phyloP scores from a whole-genome alignment of 2,113 vertebrate species.

The Corynorhinus townsendii region DNA sequence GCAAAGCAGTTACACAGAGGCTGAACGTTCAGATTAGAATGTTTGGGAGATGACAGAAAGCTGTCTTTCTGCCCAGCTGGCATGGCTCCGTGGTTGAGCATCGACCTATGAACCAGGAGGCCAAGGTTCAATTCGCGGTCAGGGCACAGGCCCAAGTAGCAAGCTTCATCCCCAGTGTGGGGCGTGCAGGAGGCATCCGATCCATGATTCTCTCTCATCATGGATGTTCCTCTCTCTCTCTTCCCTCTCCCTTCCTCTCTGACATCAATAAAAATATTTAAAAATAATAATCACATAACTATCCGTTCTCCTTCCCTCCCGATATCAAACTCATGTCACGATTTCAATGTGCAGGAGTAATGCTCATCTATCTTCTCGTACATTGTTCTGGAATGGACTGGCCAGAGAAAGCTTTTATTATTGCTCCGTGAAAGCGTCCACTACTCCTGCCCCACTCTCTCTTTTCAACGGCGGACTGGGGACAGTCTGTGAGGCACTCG shows the following conservation, averaged over 20 bases:
- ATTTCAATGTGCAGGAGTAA: not conserved
- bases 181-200: too few relatives aligned
- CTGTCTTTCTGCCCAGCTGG: not conserved
- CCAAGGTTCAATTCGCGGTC: too few relatives aligned
- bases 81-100: too few relatives aligned
- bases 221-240: too few relatives aligned
- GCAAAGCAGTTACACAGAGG: not conserved
- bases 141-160: too few relatives aligned
- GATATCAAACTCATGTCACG: not conserved
- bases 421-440: too few relatives aligned
- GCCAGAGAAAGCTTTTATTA: not conserved
- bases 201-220: too few relatives aligned
- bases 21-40: not conserved
- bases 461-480: not conserved
- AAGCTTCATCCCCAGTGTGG: too few relatives aligned
- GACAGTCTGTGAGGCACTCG: not conserved
- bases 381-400: not conserved
- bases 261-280: too few relatives aligned
- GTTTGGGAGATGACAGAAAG: not conserved
- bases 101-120: too few relatives aligned
- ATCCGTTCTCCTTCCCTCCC: not conserved
- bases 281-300: not conserved
- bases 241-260: too few relatives aligned
- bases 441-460: not conserved
- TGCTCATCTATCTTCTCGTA: not conserved